A percentile compares a stretch with the other conserved stretches of the same genome.
phyloP scores from a whole-genome alignment of 2,888 invertebrate genomes.

The Ectemnius cavifrons region DNA sequence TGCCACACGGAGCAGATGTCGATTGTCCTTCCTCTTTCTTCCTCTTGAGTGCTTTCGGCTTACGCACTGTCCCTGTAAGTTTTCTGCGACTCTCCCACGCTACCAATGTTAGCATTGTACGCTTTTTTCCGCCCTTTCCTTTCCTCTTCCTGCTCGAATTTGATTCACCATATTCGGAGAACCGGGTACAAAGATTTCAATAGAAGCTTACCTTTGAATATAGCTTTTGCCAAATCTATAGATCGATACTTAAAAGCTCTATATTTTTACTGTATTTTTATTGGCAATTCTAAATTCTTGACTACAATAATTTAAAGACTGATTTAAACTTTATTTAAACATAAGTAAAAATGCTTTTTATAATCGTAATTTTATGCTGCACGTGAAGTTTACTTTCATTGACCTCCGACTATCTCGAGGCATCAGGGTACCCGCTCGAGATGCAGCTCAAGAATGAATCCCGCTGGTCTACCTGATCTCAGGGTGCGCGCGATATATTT shows the following conservation, averaged over 20 bases:
- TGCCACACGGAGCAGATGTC: conserved; percentile 62
- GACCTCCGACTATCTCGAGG: conserved; percentile 5
- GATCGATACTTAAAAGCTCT: too few species aligned
- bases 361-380: too few species aligned
- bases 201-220: too few species aligned
- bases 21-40: conserved; percentile 61
- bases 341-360: too few species aligned
- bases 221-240: too few species aligned
- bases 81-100: conserved; percentile 55
- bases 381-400: not conserved
- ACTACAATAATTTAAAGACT: too few species aligned
- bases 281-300: too few species aligned
- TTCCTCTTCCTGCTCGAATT: not conserved
- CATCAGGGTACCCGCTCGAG: conserved; percentile 1
- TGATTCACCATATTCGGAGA: conserved; percentile 7
- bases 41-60: conserved; percentile 25
- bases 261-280: too few species aligned
- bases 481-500: conserved; percentile 16
- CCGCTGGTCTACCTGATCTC: conserved; percentile 8
- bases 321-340: too few species aligned
- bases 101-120: conserved; percentile 17
- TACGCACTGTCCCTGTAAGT: conserved; percentile 22
- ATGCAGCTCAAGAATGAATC: conserved; percentile 17
- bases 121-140: not conserved
- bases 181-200: too few species aligned